Base-by-base conservation (phyloP, 1,140 invertebrate species). In the Drosophila bifasciata region DNA sequence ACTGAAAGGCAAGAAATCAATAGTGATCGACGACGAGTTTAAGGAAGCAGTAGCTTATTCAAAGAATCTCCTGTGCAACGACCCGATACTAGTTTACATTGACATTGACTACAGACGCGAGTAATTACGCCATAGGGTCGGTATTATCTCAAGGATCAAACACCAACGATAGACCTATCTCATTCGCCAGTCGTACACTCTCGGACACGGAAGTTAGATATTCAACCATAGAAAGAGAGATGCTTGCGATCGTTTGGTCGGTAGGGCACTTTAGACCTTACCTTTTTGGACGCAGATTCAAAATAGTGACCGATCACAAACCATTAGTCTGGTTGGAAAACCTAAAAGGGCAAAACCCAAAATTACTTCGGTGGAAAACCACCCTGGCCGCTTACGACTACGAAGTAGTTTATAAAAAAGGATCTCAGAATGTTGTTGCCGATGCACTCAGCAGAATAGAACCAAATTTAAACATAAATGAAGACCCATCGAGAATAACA, bases 361-460 rank as follows among this genome's bases (percentile, higher is more conserved):
- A 58, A 21, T 41, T 50, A 36, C 43, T 41, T 36, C 28, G 56
- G 1, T 67, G 46, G 49, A 67, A 44, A 61, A 52, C 49, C 11
- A 61, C 16, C 9, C 19, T 51, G 6, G 46, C 23, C 16, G 19
- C 46, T 3, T 62, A 53, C 8, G 46, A 58, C 48, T 44, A 19
- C 8, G 51, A 48, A 43, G 13, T 58, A 40, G 17, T 40, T 13
- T 39, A 52, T 39, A 52, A 52, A 21, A 52, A 21, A 21, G 19
- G 19, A 23, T 50, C 25, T 0, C 25, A 63, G 19, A 46, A 60
- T 13, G 40, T 68, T 2, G 57, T 51, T 5, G 48, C 43, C 17
- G 57, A 52, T 9, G 58, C 56, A 39, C 32, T 63, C 15, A 63
- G 52, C 52, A 44, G 60, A 55, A 63, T 40, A 16, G 50, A 46